These are phyloP conservation scores for Odocoileus virginianus DNA, from an alignment of 2,113 vertebrate genomes.

Conservation along the genomic window DNA sequence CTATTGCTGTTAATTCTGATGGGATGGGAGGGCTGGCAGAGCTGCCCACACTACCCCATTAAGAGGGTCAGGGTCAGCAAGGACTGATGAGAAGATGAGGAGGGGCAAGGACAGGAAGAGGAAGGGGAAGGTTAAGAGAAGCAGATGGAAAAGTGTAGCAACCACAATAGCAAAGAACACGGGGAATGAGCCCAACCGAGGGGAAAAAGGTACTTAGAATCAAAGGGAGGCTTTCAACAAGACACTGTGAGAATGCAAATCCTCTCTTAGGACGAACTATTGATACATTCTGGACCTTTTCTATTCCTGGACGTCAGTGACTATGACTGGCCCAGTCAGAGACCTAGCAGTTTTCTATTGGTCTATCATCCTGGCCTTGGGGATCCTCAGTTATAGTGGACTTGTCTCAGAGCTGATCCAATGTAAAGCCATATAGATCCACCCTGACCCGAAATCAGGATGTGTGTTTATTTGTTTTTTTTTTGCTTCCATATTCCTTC, in stretches of 20 bases:
- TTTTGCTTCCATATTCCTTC: not conserved
- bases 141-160: too few relatives aligned
- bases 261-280: too few relatives aligned
- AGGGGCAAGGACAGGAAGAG: not conserved
- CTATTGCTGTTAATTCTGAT: too few relatives aligned
- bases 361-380: not conserved
- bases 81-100: too few relatives aligned
- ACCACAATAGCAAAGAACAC: fast-evolving
- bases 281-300: not conserved
- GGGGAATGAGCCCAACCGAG: not conserved
- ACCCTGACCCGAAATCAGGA: not conserved
- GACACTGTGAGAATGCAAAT: not conserved
- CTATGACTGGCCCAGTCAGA: not conserved
- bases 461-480: not conserved
- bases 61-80: not conserved
- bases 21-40: not conserved
- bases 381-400: not conserved
- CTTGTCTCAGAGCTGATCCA: not conserved
- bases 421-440: fast-evolving
- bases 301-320: not conserved
- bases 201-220: not conserved
- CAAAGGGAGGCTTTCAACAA: not conserved
- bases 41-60: fast-evolving
- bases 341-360: not conserved
- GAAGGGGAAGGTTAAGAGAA: not conserved